Base-by-base conservation (phyloP, 2,113 vertebrate genomes). In the Buteo buteo region DNA sequence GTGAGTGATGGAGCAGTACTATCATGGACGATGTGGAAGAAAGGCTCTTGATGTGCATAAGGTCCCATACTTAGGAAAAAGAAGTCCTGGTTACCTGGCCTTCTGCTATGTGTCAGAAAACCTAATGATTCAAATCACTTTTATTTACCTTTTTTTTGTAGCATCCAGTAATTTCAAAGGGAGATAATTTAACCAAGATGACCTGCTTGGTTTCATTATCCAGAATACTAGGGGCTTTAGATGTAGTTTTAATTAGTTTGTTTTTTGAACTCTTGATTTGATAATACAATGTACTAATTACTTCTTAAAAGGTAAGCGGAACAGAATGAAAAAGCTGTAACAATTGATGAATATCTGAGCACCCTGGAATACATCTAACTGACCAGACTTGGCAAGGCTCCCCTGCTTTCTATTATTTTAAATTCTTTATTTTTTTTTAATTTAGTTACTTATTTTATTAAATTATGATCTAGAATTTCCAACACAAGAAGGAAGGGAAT, bases 381-480 rank as follows among this genome's bases (percentile, higher is more conserved):
- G 85, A 77, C 80, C 71, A 80, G 70, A 50, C 34, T 93, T 71
- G 77, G n/a, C 86, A 90, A 57, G 42, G 34, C 17, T 55, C 11
- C 28, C n/a, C 10, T 73, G 62, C 65, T n/a, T 95, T 94, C 34
- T 65, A 11, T 81, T 67, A 47, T 82, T 79, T 64, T 50, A n/a
- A 83, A 26, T 7, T 6, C 16, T 31, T 20, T 73, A 50, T 47
- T 20, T 73, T 58, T 47, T 55, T 34, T 32, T 58, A 3, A 54
- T 29, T 29, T 29, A 29, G 52, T 54, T 54, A 54, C 17, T 54
- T 54, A 54, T 6, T 29, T 31, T 20, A 57, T 74, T 49, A 64
- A 82, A 57, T 82, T 52, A 25, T 95, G 90, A 71, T 93, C 92
- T 88, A 91, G 91, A 95, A 96, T 97, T 96, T 96, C 31, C 36